These are phyloP conservation scores for Ariopsis seemanni DNA, from an alignment of 2,113 vertebrate species.

Conservation along the genomic window DNA sequence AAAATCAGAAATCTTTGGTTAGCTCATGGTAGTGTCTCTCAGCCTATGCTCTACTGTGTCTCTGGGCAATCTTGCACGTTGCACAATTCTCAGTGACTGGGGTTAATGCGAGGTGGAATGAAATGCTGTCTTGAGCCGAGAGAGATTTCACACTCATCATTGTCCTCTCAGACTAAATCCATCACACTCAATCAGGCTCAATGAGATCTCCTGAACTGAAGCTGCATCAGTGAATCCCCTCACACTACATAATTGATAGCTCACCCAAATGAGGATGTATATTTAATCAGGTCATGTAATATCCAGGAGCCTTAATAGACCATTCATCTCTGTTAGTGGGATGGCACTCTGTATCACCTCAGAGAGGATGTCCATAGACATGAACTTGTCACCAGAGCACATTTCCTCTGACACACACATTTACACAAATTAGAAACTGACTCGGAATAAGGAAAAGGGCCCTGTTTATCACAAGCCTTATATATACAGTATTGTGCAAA, in stretches of 20 bases:
- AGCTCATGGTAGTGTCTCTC: not conserved
- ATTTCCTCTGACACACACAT: not conserved
- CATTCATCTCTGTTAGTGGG: conserved; percentile 63
- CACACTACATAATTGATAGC: conserved; percentile 65
- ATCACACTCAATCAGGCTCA: conserved; percentile 65
- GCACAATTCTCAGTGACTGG: conserved; percentile 33
- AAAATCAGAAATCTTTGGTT: not conserved
- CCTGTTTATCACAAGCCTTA: conserved; percentile 42
- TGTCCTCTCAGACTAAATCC: conserved; percentile 50
- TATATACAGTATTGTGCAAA: no score
- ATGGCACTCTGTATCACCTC: not conserved
- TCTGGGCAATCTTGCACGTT: not conserved
- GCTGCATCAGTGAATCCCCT: conserved; percentile 53
- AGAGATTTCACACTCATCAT: conserved; percentile 60
- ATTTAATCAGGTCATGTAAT: conserved; percentile 71
- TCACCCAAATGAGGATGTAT: conserved; percentile 57
- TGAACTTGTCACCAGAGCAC: not conserved
- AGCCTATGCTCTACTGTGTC: not conserved
- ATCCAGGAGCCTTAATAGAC: conserved; percentile 66
- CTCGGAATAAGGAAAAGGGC: conserved; percentile 1
- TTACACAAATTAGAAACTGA: not conserved
- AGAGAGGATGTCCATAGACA: conserved; percentile 4
- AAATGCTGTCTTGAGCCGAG: conserved; percentile 62
- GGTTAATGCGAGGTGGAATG: conserved; percentile 57
- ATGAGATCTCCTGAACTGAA: conserved; percentile 60